Evolutionary conservation across 2,888 invertebrate genomes (phyloP).

Genomic region (Tachina lurida): DNA sequence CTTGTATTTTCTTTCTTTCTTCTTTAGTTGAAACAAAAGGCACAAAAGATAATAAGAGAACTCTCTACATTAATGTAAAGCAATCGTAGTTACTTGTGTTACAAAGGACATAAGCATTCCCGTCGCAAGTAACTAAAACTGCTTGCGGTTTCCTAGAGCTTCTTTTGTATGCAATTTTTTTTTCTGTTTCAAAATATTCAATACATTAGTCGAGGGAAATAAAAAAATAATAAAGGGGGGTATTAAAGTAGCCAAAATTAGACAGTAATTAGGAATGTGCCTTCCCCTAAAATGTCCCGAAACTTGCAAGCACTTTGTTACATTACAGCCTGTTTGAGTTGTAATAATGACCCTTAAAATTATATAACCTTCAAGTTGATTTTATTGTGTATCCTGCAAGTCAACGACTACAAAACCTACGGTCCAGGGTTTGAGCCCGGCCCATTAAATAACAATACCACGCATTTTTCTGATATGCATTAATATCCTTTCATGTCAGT

Average conservation of each 20-base stretch:
- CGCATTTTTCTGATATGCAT: too few species aligned
- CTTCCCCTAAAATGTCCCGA: too few species aligned
- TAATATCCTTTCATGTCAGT: too few species aligned
- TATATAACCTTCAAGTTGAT: too few species aligned
- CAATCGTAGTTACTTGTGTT: slow-evolving; percentile 23
- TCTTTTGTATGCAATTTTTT: not conserved
- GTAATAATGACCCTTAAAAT: too few species aligned
- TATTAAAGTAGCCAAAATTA: not conserved
- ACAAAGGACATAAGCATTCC: slow-evolving; percentile 37
- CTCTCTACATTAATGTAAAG: not conserved
- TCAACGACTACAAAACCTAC: too few species aligned
- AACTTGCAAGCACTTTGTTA: too few species aligned
- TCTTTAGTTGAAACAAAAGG: slow-evolving; percentile 15
- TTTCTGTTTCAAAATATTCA: slow-evolving; percentile 8
- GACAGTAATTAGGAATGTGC: too few species aligned
- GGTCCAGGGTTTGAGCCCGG: too few species aligned
- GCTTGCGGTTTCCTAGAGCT: slow-evolving; percentile 14
- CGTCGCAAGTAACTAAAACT: slow-evolving; percentile 8
- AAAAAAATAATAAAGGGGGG: not conserved
- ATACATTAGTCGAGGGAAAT: not conserved
- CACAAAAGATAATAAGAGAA: slow-evolving; percentile 1
- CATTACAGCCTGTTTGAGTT: too few species aligned
- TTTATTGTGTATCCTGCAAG: too few species aligned
- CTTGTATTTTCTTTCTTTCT: not conserved
- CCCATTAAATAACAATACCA: too few species aligned